Percentiles rank a stretch among this genome's conserved stretches.
phyloP scores from a whole-genome alignment of 2,888 invertebrate genomes.

The Drosophila dives region DNA sequence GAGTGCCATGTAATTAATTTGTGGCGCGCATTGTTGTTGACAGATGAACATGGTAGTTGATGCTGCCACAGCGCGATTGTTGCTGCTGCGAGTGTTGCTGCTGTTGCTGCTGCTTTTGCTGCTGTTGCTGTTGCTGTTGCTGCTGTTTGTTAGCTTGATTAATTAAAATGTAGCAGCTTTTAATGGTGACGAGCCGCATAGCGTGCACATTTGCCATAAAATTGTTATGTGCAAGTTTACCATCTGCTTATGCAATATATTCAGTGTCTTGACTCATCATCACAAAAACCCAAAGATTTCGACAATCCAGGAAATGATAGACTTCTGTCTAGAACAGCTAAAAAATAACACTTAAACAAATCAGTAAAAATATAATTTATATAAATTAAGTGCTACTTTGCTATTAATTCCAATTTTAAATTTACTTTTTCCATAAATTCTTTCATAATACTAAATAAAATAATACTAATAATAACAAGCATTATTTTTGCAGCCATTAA shows the following conservation, averaged over 20 bases:
- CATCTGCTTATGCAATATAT: slow-evolving; percentile 63
- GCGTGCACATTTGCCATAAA: slow-evolving; percentile 68
- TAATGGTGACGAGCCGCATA: slow-evolving; percentile 53
- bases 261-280: slow-evolving; percentile 29
- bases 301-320: background rate
- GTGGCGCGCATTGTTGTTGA: slow-evolving; percentile 74
- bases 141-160: slow-evolving; percentile 75
- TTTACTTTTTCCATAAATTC: background rate
- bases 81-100: slow-evolving; percentile 23
- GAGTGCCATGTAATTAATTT: slow-evolving; percentile 71
- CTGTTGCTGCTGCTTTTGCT: slow-evolving; percentile 16
- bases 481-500: background rate
- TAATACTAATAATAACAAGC: too few relatives aligned
- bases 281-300: slow-evolving; percentile 6
- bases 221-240: slow-evolving; percentile 64
- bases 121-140: slow-evolving; percentile 20
- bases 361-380: background rate
- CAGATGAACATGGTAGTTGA: slow-evolving; percentile 55
- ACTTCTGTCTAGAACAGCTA: background rate
- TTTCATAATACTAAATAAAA: too few relatives aligned
- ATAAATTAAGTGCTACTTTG: background rate
- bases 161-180: slow-evolving; percentile 74
- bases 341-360: background rate
- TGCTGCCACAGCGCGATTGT: slow-evolving; percentile 6
- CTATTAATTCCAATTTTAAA: background rate